Conservation (phyloP, 2,797 vertebrate species). For the Pitangus sulphuratus region DNA sequence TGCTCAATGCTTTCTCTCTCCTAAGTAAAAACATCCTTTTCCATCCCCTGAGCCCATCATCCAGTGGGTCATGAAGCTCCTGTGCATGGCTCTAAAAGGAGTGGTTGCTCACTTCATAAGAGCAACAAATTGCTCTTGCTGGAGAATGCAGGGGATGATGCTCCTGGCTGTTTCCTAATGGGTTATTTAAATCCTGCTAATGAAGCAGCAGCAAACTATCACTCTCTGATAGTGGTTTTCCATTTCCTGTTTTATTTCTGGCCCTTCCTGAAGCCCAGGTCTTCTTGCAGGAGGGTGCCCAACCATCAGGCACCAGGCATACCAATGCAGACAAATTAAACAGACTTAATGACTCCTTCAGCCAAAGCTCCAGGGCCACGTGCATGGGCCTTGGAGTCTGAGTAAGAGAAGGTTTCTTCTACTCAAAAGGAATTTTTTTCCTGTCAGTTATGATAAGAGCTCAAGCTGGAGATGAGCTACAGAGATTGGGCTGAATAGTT, state of each 20-base stretch:
- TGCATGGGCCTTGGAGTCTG: rapidly evolving
- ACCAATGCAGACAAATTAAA: neutral
- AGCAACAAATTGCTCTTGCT: neutral
- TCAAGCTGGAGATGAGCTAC: neutral
- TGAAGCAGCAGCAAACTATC: neutral
- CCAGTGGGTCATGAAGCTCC: neutral
- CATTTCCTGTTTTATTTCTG: neutral
- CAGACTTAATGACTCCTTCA: neutral
- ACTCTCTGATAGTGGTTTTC: neutral
- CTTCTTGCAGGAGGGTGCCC: neutral
- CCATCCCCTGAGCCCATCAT: neutral
- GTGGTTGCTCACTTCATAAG: neutral
- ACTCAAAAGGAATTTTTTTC: neutral
- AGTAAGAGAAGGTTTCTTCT: neutral
- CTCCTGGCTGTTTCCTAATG: neutral
- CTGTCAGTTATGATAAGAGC: neutral
- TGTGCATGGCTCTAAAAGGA: rapidly evolving
- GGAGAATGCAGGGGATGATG: rapidly evolving
- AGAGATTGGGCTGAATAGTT: neutral
- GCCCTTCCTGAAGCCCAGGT: neutral
- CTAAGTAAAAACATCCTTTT: neutral
- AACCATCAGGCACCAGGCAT: neutral
- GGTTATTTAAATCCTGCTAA: neutral
- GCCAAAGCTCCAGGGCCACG: neutral
- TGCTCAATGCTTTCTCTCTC: neutral